Conservation (phyloP, 2,797 vertebrate species). For the Antennarius maculatus region DNA sequence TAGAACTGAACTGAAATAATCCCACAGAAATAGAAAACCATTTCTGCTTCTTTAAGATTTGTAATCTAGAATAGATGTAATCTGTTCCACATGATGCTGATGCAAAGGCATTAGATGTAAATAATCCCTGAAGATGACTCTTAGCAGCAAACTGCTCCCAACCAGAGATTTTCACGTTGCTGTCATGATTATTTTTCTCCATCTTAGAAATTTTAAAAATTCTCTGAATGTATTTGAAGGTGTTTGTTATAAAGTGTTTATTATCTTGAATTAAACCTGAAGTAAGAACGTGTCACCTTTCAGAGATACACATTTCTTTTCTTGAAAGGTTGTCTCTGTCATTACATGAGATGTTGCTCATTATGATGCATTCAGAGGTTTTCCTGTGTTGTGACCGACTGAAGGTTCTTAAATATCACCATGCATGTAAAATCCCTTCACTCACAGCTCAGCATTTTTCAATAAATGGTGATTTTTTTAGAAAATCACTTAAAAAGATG, state of each 20-base stretch:
- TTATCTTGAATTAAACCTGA: neutral
- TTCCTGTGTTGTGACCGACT: neutral
- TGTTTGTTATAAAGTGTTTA: no score
- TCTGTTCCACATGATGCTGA: slow-evolving; percentile 22
- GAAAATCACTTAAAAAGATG: neutral
- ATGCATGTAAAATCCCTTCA: no score
- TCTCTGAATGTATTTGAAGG: neutral
- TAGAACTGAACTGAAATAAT: slow-evolving; percentile 35
- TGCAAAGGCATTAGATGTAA: slow-evolving; percentile 31
- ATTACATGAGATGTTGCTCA: no score
- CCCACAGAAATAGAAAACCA: slow-evolving; percentile 34
- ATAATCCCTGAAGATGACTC: slow-evolving; percentile 19
- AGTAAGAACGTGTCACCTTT: neutral
- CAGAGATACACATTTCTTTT: neutral
- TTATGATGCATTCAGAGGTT: neutral
- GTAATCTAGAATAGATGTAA: slow-evolving; percentile 36
- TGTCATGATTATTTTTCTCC: no score
- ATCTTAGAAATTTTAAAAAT: no score
- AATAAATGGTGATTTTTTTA: neutral
- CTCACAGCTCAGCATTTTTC: neutral
- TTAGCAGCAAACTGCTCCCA: neutral
- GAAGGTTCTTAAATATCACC: no score
- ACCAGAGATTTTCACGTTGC: neutral
- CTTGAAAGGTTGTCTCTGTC: neutral
- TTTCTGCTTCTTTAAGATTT: slow-evolving; percentile 42